A percentile compares a stretch with the other conserved stretches of the same genome.
These are phyloP conservation scores for Scatophagus argus DNA, from an alignment of 2,113 vertebrate genomes.

Conservation along the genomic window DNA sequence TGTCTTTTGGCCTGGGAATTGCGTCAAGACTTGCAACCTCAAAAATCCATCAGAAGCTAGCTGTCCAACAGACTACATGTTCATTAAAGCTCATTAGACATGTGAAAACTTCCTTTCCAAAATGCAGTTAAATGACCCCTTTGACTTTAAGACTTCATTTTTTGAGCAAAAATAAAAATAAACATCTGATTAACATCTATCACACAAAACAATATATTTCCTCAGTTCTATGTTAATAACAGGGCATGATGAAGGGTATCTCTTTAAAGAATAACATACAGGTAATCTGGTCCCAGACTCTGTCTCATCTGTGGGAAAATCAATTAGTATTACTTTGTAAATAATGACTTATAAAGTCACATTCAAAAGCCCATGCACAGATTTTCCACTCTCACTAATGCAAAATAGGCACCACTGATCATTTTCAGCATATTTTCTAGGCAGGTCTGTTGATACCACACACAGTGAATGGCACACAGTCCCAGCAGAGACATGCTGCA, in stretches of 20 bases:
- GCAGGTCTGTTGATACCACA: slow-evolving; percentile 49
- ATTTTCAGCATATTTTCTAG: slow-evolving; percentile 49
- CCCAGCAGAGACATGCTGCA: slow-evolving; percentile 64
- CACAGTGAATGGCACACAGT: slow-evolving; percentile 37
- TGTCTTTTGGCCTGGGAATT: slow-evolving; percentile 75
- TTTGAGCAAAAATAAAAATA: neutral
- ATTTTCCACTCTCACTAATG: neutral
- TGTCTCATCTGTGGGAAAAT: slow-evolving; percentile 14
- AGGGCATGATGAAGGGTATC: neutral
- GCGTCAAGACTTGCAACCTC: slow-evolving; percentile 70
- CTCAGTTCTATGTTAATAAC: neutral
- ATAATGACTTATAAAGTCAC: slow-evolving; percentile 12
- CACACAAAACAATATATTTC: neutral
- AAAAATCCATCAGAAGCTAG: slow-evolving; percentile 72
- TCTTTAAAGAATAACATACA: neutral
- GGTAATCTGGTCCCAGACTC: slow-evolving; percentile 4
- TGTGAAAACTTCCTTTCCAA: neutral
- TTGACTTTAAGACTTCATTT: neutral
- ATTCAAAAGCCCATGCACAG: neutral
- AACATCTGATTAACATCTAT: neutral
- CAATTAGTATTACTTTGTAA: slow-evolving; percentile 9
- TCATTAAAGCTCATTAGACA: slow-evolving; percentile 55
- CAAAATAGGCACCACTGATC: slow-evolving; percentile 35
- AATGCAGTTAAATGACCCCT: neutral
- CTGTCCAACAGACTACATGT: slow-evolving; percentile 55